Evolutionary conservation across 2,888 invertebrate genomes (phyloP).

Genomic region (Sycophila texana): DNA sequence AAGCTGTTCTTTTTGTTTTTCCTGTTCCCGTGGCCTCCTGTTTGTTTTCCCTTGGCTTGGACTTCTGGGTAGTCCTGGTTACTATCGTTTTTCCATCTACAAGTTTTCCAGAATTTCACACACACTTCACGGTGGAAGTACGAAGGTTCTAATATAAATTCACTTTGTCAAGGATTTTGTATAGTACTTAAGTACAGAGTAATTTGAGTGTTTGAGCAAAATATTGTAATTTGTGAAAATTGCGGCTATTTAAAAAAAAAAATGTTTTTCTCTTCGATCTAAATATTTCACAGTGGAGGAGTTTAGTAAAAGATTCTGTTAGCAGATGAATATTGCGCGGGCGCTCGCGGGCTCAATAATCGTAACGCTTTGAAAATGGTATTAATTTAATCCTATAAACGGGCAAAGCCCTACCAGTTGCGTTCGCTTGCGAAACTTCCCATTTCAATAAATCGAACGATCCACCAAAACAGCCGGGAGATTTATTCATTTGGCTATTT

Average conservation of each 20-base stretch:
- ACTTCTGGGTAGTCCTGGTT: no score
- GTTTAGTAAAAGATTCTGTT: conserved; percentile 46
- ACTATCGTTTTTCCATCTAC: no score
- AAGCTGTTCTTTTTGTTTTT: neutral
- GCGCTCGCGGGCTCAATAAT: conserved; percentile 51
- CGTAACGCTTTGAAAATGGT: conserved; percentile 51
- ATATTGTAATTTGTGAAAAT: no score
- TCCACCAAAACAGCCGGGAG: conserved; percentile 26
- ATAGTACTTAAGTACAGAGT: no score
- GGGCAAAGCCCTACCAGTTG: conserved; percentile 44
- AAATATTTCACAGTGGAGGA: conserved; percentile 29
- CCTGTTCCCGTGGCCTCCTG: no score
- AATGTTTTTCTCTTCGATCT: neutral
- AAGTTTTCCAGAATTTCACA: no score
- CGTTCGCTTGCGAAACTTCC: conserved; percentile 37
- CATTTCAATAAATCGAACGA: conserved; percentile 44
- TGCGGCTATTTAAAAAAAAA: neutral
- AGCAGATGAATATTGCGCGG: conserved; percentile 47
- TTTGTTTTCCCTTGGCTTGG: no score
- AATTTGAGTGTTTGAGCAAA: no score
- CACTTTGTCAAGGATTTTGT: no score
- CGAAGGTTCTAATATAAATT: no score
- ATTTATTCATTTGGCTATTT: conserved; percentile 51
- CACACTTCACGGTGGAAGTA: no score
- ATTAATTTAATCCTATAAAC: conserved; percentile 48